phyloP scores from a whole-genome alignment of 2,113 vertebrate species.

The Sorex araneus region DNA sequence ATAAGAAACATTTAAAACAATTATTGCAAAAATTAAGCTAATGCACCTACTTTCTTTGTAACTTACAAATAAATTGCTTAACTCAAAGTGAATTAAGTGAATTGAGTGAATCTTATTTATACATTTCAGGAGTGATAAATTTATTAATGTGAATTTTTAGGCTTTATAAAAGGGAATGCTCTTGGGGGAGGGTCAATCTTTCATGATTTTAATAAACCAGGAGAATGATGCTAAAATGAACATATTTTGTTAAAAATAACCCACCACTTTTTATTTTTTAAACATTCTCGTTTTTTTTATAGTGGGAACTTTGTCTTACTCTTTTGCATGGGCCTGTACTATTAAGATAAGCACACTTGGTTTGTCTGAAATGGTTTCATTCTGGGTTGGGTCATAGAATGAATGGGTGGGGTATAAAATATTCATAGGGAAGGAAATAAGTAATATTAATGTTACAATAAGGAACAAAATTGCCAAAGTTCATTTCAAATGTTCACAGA shows the following conservation, averaged over 20 bases:
- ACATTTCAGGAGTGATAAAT: background rate
- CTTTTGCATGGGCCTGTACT: slow-evolving; percentile 40
- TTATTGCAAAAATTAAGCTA: background rate
- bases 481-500: slow-evolving; percentile 47
- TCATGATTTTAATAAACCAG: background rate
- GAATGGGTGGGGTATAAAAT: slow-evolving; percentile 61
- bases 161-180: background rate
- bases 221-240: slow-evolving; percentile 46
- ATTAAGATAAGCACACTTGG: slow-evolving; percentile 54
- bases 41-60: background rate
- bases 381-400: slow-evolving; percentile 51
- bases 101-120: background rate
- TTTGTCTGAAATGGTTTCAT: slow-evolving; percentile 47
- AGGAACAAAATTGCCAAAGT: slow-evolving; percentile 34
- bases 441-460: slow-evolving; percentile 55
- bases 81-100: too few species aligned
- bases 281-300: slow-evolving; percentile 27
- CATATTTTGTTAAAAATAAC: background rate
- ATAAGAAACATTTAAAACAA: slow-evolving; percentile 27
- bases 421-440: slow-evolving; percentile 67
- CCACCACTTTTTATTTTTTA: slow-evolving; percentile 7
- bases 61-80: slow-evolving; percentile 36
- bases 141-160: slow-evolving; percentile 13
- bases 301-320: slow-evolving; percentile 21
- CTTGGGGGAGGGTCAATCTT: slow-evolving; percentile 25